A percentile compares a stretch with the other conserved stretches of the same genome.
Evolutionary conservation across 2,888 invertebrate genomes (phyloP).

Genomic region (Pristionchus japonicus): DNA sequence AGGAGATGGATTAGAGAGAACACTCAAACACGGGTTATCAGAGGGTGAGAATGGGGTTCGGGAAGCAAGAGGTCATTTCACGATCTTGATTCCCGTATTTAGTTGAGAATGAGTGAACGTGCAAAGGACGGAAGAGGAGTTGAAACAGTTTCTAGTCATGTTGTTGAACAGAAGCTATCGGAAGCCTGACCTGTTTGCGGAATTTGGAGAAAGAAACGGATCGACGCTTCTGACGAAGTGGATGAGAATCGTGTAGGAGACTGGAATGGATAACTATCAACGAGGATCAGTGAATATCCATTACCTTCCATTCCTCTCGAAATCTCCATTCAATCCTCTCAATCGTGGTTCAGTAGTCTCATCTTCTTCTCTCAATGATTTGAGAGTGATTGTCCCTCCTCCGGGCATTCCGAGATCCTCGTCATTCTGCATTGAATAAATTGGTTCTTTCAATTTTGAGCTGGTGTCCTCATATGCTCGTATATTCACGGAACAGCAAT

Average conservation of each 20-base stretch:
- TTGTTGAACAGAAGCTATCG: too few species aligned
- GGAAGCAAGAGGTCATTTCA: too few species aligned
- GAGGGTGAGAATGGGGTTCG: not conserved
- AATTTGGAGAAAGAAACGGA: not conserved
- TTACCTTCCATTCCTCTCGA: slow-evolving; percentile 36
- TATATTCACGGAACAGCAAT: too few species aligned
- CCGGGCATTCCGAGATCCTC: slow-evolving; percentile 38
- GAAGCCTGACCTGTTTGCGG: not conserved
- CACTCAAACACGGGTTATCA: not conserved
- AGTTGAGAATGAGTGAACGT: not conserved
- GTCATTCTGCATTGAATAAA: not conserved
- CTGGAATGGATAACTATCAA: not conserved
- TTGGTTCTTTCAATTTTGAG: not conserved
- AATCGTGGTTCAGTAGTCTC: slow-evolving; percentile 30
- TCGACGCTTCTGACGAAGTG: not conserved
- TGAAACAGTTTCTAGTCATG: not conserved
- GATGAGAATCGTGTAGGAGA: not conserved
- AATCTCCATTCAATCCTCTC: slow-evolving; percentile 3
- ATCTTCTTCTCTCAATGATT: slow-evolving; percentile 17
- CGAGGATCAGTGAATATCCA: not conserved
- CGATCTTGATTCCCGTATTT: too few species aligned
- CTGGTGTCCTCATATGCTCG: too few species aligned
- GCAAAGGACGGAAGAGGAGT: not conserved
- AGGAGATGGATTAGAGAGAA: not conserved
- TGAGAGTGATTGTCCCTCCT: not conserved